Evolutionary conservation across 2,113 vertebrate species (phyloP), one percentile per base, ranked within the genome.

Genomic region (Alligator mississippiensis): DNA sequence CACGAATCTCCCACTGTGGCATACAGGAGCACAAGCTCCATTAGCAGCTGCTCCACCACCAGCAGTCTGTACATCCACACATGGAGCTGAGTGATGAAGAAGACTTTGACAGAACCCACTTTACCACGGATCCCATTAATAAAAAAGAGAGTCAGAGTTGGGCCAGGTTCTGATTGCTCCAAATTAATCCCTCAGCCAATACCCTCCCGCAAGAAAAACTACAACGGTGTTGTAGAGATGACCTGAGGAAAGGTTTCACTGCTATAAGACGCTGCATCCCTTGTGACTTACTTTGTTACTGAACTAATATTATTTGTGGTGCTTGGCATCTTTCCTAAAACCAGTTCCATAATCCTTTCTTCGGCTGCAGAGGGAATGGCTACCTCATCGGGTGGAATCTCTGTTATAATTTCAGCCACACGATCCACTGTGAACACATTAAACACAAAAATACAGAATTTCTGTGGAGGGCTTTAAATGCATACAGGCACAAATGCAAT

Each of bases 261-360:
- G 64, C 54, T 57, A 94, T 72, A 47, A 90, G 93, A 87, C 62
- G 38, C 11, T 77, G 84, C 76, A 90, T 60, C 55, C 70, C 80
- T 82, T 15, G 72, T n/a, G 62, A 96, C 98, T 97, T 94, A 98
- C 98, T 97, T 98, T 58, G 98, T 93, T 86, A 98, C 95, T 1
- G 98, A 93, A 77, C 93, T 82, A 87, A 97, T 57, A 30, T 88
- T 97, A 12, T 95, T 96, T 21, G 96, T 76, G 72, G 93, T 84
- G 84, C 94, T 93, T 54, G 98, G 96, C 91, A 98, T 84, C 88
- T 98, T 98, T 74, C 98, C 98, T 92, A 98, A 82, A 57, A 98
- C 98, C 88, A 98, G 75, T 72, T 98, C 98, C 98, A 98, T 97
- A 90, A 98, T 98, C 78, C 97, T 97, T 58, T 98, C 98, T 2